Conservation (phyloP, 30 jellyfish, hydroid and myxozoan species). For the Aurelia sp. region DNA sequence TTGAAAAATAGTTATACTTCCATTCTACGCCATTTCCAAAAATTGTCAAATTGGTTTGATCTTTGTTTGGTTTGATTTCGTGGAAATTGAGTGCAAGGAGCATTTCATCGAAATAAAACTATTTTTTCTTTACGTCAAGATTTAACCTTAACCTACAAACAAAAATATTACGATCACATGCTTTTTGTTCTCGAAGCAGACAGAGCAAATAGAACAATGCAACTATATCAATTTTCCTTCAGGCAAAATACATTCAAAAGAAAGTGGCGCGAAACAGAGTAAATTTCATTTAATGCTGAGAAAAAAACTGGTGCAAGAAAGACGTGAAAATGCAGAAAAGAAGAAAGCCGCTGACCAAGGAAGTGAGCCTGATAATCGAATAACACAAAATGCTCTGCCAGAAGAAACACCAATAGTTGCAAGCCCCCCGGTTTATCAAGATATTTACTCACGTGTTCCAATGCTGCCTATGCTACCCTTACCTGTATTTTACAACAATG, state of each 20-base stretch:
- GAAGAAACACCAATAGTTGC: slow-evolving; percentile 68
- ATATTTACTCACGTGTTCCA: slow-evolving; percentile 67
- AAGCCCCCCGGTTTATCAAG: slow-evolving; percentile 76
- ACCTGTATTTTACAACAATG: slow-evolving; percentile 60
- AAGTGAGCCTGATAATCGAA: slow-evolving; percentile 56
- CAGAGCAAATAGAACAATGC: not conserved
- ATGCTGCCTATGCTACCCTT: slow-evolving; percentile 76
- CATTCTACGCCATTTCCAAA: too few relatives aligned
- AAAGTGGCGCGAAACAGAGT: slow-evolving; percentile 29
- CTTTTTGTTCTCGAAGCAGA: not conserved
- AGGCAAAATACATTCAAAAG: slow-evolving; percentile 46
- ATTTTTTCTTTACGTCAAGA: too few relatives aligned
- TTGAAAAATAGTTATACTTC: not conserved
- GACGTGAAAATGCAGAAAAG: slow-evolving; percentile 58
- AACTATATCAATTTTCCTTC: not conserved
- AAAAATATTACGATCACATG: too few relatives aligned
- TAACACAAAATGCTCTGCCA: slow-evolving; percentile 45
- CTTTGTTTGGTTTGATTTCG: too few relatives aligned
- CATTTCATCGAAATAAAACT: too few relatives aligned
- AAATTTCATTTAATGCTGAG: slow-evolving; percentile 65
- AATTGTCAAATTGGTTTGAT: too few relatives aligned
- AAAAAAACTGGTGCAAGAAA: slow-evolving; percentile 47
- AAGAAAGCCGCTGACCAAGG: slow-evolving; percentile 41
- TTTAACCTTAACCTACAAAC: too few relatives aligned
- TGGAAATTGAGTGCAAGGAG: too few relatives aligned